These are phyloP conservation scores for Sturnira hondurensis DNA, from an alignment of 2,113 vertebrate genomes.

Conservation along the genomic window DNA sequence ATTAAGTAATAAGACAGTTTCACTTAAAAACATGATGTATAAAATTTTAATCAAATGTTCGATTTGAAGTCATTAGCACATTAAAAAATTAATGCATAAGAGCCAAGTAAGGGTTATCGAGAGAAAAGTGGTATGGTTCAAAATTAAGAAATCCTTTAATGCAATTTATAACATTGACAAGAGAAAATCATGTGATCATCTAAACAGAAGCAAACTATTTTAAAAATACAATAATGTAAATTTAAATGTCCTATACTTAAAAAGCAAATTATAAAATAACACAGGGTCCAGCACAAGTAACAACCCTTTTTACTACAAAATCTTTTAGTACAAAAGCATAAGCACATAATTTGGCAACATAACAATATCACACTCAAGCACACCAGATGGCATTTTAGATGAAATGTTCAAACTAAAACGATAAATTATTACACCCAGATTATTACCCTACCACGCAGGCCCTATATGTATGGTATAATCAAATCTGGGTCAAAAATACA, in stretches of 20 bases:
- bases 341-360: no score
- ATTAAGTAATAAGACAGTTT: neutral
- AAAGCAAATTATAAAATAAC: neutral
- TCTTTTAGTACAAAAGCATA: no score
- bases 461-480: neutral
- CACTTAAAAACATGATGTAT: neutral
- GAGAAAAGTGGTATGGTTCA: neutral
- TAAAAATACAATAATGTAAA: neutral
- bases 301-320: no score
- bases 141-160: constrained; percentile 4
- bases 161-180: neutral
- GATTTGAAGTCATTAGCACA: neutral
- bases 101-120: neutral
- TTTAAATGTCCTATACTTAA: neutral
- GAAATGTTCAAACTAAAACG: no score
- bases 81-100: neutral
- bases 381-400: no score
- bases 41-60: neutral
- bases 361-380: no score
- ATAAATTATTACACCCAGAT: no score
- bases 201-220: neutral
- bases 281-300: no score
- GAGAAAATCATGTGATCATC: neutral
- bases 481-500: neutral
- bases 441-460: no score